A percentile compares a stretch with the other conserved stretches of the same genome.
Conservation (phyloP, 2,113 vertebrate species). For the Bungarus multicinctus region DNA sequence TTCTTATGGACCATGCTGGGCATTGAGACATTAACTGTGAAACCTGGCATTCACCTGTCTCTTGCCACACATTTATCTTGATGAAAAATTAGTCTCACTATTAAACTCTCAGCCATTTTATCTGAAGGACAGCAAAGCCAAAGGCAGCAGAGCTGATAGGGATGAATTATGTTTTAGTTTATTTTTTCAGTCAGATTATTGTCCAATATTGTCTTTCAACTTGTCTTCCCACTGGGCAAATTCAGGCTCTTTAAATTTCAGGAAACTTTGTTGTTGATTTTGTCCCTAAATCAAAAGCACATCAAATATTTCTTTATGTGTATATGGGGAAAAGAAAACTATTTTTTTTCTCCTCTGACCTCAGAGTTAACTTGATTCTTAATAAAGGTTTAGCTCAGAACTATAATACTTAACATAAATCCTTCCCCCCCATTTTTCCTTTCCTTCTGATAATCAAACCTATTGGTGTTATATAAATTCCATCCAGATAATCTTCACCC, state of each 20-base stretch:
- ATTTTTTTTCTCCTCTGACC: not conserved
- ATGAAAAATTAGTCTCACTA: conserved; percentile 22
- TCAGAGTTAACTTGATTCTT: conserved; percentile 21
- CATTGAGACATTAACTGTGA: not conserved
- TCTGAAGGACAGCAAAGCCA: not conserved
- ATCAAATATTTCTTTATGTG: conserved; percentile 6
- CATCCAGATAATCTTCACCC: not conserved
- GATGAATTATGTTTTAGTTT: not conserved
- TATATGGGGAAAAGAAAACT: not conserved
- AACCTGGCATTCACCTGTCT: not conserved
- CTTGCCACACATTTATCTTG: conserved; percentile 15
- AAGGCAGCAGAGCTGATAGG: not conserved
- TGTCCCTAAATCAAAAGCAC: conserved; percentile 1
- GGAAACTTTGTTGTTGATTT: conserved; percentile 15
- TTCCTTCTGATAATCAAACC: not conserved
- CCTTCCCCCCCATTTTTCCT: too few species aligned
- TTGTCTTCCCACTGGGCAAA: conserved; percentile 27
- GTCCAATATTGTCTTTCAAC: conserved; percentile 22
- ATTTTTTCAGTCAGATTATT: conserved; percentile 1
- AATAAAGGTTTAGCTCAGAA: not conserved
- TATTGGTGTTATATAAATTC: not conserved
- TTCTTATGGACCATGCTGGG: not conserved
- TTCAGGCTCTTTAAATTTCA: not conserved
- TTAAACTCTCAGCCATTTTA: conserved; percentile 9
- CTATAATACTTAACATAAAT: not conserved